phyloP scores from a whole-genome alignment of 2,888 invertebrate genomes.

The Ptilodon capucinus region DNA sequence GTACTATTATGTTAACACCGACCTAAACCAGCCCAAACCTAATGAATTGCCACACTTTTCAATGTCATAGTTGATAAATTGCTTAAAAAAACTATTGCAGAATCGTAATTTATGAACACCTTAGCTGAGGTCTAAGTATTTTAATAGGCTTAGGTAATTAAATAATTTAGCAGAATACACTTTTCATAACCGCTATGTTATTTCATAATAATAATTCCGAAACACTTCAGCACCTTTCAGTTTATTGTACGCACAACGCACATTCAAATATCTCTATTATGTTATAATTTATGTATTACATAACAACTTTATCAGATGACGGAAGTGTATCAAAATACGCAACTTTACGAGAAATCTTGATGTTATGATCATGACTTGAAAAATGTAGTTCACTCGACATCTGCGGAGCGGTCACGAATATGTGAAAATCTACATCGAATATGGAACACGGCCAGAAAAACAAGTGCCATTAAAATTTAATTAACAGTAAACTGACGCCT shows the following conservation, averaged over 20 bases:
- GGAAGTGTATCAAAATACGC: conserved; percentile 48
- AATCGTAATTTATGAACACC: too few relatives aligned
- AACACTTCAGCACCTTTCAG: not conserved
- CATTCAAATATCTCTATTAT: conserved; percentile 20
- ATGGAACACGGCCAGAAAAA: conserved; percentile 2
- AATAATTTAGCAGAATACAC: too few relatives aligned
- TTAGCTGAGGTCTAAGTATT: too few relatives aligned
- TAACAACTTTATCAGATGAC: conserved; percentile 56
- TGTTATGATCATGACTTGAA: conserved; percentile 40
- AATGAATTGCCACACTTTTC: not conserved
- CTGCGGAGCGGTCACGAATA: conserved; percentile 36
- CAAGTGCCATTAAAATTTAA: conserved; percentile 3
- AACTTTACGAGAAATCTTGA: conserved; percentile 38
- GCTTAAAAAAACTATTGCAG: too few relatives aligned
- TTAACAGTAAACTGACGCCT: not conserved
- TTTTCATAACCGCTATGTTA: too few relatives aligned
- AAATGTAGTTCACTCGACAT: conserved; percentile 45
- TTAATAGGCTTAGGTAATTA: too few relatives aligned
- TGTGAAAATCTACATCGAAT: conserved; percentile 23
- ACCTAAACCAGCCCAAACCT: too few relatives aligned
- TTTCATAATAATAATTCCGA: too few relatives aligned
- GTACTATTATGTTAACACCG: too few relatives aligned
- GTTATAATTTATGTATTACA: conserved; percentile 23
- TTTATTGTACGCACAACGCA: conserved; percentile 6
- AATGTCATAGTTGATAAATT: not conserved